Evolutionary conservation across 1,140 invertebrate species (phyloP).

Genomic region (Philopotamus ludificatus): DNA sequence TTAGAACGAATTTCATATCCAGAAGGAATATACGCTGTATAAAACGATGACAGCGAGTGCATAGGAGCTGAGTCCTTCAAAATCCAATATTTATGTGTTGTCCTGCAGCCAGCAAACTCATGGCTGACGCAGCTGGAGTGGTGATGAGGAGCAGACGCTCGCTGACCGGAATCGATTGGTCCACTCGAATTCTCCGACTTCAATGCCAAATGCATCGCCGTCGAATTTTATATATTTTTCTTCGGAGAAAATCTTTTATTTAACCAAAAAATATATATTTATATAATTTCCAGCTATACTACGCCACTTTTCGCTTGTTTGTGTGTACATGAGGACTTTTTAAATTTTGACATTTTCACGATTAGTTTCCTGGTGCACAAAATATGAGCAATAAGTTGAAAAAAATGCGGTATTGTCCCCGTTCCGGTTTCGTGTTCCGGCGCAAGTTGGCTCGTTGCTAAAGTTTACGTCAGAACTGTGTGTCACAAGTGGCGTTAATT

Average conservation of each 20-base stretch:
- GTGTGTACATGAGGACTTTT: not conserved
- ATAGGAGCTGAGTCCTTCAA: conserved; percentile 29
- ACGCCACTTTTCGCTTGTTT: no score
- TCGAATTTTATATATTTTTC: not conserved
- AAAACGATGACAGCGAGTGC: conserved; percentile 28
- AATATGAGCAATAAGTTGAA: not conserved
- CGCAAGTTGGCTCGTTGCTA: conserved; percentile 39
- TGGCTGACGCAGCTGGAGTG: conserved; percentile 31
- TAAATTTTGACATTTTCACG: not conserved
- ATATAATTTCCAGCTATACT: no score
- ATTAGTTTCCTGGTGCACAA: not conserved
- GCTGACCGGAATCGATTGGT: conserved; percentile 38
- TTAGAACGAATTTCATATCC: no score
- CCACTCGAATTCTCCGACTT: conserved; percentile 30
- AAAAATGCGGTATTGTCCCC: not conserved
- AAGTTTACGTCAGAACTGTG: conserved; percentile 39
- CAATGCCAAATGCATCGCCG: conserved; percentile 16
- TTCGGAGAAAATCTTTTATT: not conserved
- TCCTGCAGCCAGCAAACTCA: conserved; percentile 29
- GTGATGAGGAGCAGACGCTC: conserved; percentile 30
- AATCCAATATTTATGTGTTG: conserved; percentile 42
- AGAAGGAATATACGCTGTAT: no score
- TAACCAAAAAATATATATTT: not conserved
- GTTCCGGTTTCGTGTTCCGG: not conserved
- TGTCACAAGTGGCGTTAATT: conserved; percentile 41